Conservation (phyloP, 2,888 invertebrate species). For the Epistrophe eligans region DNA sequence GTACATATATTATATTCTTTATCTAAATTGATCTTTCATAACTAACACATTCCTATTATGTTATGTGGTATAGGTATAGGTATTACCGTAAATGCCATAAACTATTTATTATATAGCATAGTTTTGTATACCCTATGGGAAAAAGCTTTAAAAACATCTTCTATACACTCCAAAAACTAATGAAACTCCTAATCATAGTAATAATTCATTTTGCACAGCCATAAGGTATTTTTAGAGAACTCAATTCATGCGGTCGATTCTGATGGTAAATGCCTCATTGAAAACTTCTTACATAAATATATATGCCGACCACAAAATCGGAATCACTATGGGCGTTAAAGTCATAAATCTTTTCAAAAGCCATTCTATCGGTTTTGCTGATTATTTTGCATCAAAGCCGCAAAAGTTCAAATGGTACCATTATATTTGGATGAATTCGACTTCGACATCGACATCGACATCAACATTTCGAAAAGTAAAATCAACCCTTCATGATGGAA, state of each 20-base stretch:
- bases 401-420: constrained; percentile 49
- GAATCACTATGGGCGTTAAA: constrained; percentile 48
- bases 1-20: constrained; percentile 7
- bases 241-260: constrained; percentile 37
- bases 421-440: constrained; percentile 8
- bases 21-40: constrained; percentile 41
- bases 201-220: constrained; percentile 58
- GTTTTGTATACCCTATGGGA: constrained; percentile 12
- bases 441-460: constrained; percentile 1
- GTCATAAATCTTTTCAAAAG: constrained; percentile 70
- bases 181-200: constrained; percentile 54
- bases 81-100: constrained; percentile 12
- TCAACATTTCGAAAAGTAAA: background rate
- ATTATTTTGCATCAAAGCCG: constrained; percentile 62
- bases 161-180: constrained; percentile 38
- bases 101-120: constrained; percentile 23
- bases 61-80: no score
- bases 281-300: constrained; percentile 38
- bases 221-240: constrained; percentile 47
- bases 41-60: constrained; percentile 11
- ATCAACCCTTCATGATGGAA: constrained; percentile 29
- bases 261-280: constrained; percentile 26
- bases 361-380: constrained; percentile 68
- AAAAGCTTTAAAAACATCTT: constrained; percentile 16
- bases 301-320: constrained; percentile 59